Conservation (phyloP, 2,113 vertebrate genomes). For the Xerus inauris region DNA sequence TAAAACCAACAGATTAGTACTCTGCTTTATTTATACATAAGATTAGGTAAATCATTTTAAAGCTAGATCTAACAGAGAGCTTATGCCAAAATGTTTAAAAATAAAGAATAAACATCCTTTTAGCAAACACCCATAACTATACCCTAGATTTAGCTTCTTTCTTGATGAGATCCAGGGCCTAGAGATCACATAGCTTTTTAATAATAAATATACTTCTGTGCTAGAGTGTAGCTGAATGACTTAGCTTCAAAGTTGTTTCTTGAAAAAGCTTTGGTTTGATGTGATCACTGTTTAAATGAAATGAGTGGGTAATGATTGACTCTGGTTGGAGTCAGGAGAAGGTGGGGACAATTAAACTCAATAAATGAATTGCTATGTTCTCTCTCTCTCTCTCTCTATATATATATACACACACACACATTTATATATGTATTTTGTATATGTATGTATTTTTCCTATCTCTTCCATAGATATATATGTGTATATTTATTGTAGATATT, state of each 20-base stretch:
- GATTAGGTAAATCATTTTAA: neutral
- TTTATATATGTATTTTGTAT: neutral
- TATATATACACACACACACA: neutral
- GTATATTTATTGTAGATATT: neutral
- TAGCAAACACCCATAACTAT: neutral
- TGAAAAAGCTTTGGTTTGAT: neutral
- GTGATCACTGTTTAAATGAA: neutral
- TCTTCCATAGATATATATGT: neutral
- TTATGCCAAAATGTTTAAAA: neutral
- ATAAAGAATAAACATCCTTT: neutral
- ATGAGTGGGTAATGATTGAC: neutral
- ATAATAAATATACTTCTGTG: neutral
- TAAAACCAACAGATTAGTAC: conserved; percentile 57
- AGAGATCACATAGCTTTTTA: neutral
- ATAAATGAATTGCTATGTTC: neutral
- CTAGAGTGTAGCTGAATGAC: neutral
- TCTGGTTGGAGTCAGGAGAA: neutral
- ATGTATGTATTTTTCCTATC: neutral
- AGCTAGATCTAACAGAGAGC: neutral
- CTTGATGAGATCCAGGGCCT: too few relatives aligned
- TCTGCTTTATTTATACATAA: conserved; percentile 49
- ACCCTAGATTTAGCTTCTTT: neutral
- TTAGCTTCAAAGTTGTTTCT: neutral
- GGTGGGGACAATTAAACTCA: neutral
- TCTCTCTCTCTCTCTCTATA: too few relatives aligned